These are phyloP conservation scores for Gallinago nigripennis DNA, from an alignment of 2,797 vertebrate species.

Conservation along the genomic window DNA sequence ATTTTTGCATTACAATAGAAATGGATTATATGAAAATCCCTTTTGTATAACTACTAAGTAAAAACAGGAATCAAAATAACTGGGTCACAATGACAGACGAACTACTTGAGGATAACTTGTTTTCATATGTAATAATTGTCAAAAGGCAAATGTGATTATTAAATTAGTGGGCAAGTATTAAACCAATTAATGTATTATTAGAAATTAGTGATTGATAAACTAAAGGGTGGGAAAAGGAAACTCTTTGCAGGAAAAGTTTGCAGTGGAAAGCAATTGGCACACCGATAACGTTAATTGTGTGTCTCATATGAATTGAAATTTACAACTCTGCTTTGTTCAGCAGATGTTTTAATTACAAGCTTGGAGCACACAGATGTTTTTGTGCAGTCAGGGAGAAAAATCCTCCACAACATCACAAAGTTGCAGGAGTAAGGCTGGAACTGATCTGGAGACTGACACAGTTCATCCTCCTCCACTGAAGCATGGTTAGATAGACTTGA, in stretches of 20 bases:
- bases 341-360: conserved; percentile 46
- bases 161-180: not conserved
- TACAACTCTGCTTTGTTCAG: not conserved
- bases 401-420: not conserved
- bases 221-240: not conserved
- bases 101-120: not conserved
- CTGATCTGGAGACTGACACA: not conserved
- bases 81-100: not conserved
- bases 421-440: not conserved
- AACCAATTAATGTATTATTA: not conserved
- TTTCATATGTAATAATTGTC: not conserved
- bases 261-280: not conserved
- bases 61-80: not conserved
- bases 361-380: not conserved
- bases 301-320: not conserved
- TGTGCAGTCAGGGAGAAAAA: not conserved
- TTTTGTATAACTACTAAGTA: not conserved
- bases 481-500: not conserved
- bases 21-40: conserved; percentile 14
- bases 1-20: conserved; percentile 11
- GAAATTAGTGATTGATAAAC: not conserved
- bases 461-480: not conserved
- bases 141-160: not conserved
- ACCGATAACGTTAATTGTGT: not conserved
- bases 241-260: not conserved